Percentiles rank a stretch among this genome's conserved stretches.
Evolutionary conservation across 2,113 vertebrate genomes (phyloP).

Genomic region (Promerops cafer): DNA sequence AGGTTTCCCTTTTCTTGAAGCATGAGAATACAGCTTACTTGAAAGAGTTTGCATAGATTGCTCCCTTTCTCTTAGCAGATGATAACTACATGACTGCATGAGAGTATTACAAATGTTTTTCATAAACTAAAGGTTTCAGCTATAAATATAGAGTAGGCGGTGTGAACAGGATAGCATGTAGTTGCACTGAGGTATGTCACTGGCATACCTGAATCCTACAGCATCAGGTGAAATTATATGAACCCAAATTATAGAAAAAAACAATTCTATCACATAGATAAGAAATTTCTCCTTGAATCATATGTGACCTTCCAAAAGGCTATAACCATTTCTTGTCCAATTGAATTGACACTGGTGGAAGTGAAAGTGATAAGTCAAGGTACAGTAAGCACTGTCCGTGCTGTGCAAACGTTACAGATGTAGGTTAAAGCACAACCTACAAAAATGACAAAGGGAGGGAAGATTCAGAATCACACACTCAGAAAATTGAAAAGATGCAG

Average conservation of each 20-base stretch:
- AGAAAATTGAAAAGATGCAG: not conserved
- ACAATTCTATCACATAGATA: not conserved
- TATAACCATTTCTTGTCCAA: not conserved
- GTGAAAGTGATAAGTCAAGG: not conserved
- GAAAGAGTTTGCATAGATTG: not conserved
- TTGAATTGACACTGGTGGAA: not conserved
- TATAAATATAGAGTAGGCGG: not conserved
- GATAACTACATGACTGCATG: not conserved
- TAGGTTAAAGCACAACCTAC: not conserved
- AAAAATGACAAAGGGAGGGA: not conserved
- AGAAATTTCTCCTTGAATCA: not conserved
- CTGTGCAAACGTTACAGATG: not conserved
- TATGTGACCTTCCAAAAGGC: not conserved
- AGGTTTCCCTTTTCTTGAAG: not conserved
- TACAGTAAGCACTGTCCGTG: not conserved
- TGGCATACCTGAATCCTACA: not conserved
- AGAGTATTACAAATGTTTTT: not conserved
- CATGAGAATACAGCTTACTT: accelerated
- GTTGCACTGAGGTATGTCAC: not conserved
- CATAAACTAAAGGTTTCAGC: not conserved
- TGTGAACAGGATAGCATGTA: not conserved
- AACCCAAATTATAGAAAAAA: not conserved
- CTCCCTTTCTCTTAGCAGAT: not conserved
- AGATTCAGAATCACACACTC: not conserved
- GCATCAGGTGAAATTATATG: not conserved